Conservation (phyloP, 2,888 invertebrate species). For the Nomada flava region DNA sequence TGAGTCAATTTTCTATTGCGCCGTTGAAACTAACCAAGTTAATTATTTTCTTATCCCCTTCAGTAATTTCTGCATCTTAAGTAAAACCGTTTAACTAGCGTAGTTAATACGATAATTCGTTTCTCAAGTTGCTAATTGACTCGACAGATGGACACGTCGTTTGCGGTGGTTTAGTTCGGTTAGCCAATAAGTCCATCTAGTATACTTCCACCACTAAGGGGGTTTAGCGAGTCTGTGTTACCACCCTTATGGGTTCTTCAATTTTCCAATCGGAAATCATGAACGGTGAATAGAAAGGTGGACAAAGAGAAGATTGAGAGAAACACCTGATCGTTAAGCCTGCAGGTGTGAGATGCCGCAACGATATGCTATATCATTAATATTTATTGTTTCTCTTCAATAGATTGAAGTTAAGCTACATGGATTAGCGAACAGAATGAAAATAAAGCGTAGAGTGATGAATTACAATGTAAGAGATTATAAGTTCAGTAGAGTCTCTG, state of each 20-base stretch:
- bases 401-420: background rate
- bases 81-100: too few relatives aligned
- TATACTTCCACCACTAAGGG: slow-evolving; percentile 63
- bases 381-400: background rate
- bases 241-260: slow-evolving; percentile 51
- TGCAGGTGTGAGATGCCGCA: background rate
- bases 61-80: too few relatives aligned
- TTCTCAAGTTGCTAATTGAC: slow-evolving; percentile 77
- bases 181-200: slow-evolving; percentile 74
- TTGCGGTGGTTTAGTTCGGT: slow-evolving; percentile 75
- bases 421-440: background rate
- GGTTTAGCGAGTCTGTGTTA: slow-evolving; percentile 60
- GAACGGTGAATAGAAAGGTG: slow-evolving; percentile 7
- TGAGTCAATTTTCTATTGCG: too few relatives aligned
- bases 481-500: background rate
- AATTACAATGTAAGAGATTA: background rate
- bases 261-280: slow-evolving; percentile 60
- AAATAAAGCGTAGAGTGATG: background rate
- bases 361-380: background rate
- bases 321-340: background rate
- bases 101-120: slow-evolving; percentile 41
- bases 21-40: too few relatives aligned
- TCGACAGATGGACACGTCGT: slow-evolving; percentile 78
- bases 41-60: too few relatives aligned
- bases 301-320: background rate